Evolutionary conservation across 2,113 vertebrate species (phyloP).

Genomic region (Cryptotis parvus): DNA sequence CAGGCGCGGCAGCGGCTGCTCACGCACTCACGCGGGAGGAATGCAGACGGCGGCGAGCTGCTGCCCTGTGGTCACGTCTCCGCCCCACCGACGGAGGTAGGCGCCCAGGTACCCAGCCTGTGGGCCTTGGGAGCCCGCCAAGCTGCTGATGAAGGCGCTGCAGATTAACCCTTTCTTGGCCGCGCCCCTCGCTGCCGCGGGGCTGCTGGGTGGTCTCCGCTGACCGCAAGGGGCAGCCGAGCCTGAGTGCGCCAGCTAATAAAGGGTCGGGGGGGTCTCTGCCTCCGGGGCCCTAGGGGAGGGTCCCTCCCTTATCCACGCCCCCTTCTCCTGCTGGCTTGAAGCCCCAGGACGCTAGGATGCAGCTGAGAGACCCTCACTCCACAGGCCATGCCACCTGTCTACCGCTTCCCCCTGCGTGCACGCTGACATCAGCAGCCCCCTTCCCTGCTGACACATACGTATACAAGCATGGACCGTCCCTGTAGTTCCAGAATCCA

Average conservation of each 20-base stretch:
- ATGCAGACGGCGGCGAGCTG: conserved; percentile 89
- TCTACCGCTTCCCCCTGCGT: background rate
- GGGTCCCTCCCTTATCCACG: background rate
- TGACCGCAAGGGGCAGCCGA: background rate
- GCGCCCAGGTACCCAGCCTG: conserved; percentile 89
- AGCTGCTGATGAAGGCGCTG: conserved; percentile 82
- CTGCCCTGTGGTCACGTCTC: conserved; percentile 89
- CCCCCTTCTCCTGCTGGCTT: background rate
- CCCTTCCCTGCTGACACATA: background rate
- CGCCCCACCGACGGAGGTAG: conserved; percentile 87
- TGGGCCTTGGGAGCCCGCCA: conserved; percentile 86
- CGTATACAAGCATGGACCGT: background rate
- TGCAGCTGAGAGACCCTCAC: background rate
- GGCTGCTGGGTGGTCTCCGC: conserved; percentile 74
- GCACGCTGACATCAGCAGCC: background rate
- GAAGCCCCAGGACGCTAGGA: background rate
- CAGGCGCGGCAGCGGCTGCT: conserved; percentile 66
- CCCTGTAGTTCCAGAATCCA: conserved; percentile 30
- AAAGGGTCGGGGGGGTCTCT: background rate
- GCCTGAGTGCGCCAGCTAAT: background rate
- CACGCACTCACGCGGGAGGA: conserved; percentile 88
- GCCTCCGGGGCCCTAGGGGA: background rate
- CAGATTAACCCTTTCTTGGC: conserved; percentile 82
- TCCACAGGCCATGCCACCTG: background rate
- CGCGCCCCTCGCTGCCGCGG: conserved; percentile 56